Evolutionary conservation across 2,888 invertebrate genomes (phyloP), one percentile per base, ranked within the genome.

Genomic region (Melolontha melolontha): DNA sequence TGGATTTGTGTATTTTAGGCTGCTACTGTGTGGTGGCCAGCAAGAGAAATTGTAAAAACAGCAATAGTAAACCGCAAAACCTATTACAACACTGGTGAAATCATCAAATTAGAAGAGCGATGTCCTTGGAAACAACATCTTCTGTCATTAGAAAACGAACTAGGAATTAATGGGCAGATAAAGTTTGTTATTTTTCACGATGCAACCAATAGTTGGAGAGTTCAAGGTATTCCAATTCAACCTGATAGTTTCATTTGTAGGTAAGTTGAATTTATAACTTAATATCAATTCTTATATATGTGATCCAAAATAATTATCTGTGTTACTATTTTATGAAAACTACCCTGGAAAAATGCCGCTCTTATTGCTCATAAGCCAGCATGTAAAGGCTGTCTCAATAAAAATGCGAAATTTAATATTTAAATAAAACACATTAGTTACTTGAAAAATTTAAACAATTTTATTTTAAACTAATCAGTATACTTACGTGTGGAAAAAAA

Each of bases 51-150:
- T 70, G 94, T 98, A 0, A 87, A 88, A 68, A 82, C 87, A n/a
- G 90, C 96, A 0, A 79, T 98, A 12, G 83, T 90, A 62, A 85
- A 87, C 4, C 86, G 97, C 29, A 87, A 86, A 65, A 77, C 90
- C 76, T 85, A 93, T 0, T 90, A 96, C 79, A 75, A 86, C 10
- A 91, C 92, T 64, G 97, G 97, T 0, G 88, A 94, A 83, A 95
- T 99, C 54, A 82, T 98, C 0, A 85, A 90, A 72, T 85, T 99
- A 8, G 81, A 81, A 0, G 88, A 88, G 64, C 85, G 89, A 2
- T 91, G 92, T 76, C 97, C 98, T 0, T 99, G 97, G 97, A 95
- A 95, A 78, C 91, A 94, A 65, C 97, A 98, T 82, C 85, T 98
- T 54, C 90, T 90, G 76, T 87, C 89, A 50, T 79, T 98, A 64